A percentile compares a stretch with the other conserved stretches of the same genome.
Evolutionary conservation across 2,113 vertebrate genomes (phyloP).

Genomic region (Apodemus speciosus): DNA sequence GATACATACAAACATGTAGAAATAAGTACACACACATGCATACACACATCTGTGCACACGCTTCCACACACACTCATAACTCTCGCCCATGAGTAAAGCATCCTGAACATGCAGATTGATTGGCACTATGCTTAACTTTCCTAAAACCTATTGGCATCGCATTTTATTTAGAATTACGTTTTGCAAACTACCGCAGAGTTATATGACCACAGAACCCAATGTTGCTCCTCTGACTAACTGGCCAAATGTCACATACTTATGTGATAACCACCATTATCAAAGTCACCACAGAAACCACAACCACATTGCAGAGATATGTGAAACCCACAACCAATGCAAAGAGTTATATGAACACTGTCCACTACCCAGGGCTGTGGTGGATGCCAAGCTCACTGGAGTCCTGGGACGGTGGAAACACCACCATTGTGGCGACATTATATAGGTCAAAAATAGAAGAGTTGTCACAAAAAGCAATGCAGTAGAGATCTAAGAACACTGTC

Average conservation of each 20-base stretch:
- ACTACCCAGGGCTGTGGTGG: neutral
- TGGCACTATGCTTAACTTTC: neutral
- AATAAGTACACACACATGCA: neutral
- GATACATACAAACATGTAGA: too few species aligned
- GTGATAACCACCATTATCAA: neutral
- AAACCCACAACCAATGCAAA: neutral
- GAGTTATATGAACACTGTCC: neutral
- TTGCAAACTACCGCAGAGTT: neutral
- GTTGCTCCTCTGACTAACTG: neutral
- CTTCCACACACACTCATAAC: neutral
- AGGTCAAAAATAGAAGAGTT: neutral
- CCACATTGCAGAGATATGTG: too few species aligned
- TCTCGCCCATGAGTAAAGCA: neutral
- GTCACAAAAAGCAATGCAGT: too few species aligned
- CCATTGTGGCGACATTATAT: neutral
- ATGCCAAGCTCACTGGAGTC: neutral
- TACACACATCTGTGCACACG: neutral
- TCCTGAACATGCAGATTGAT: neutral
- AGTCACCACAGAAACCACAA: too few species aligned
- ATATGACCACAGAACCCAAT: neutral
- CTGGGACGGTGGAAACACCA: neutral
- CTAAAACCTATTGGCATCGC: neutral
- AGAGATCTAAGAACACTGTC: neutral
- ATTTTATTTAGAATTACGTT: neutral
- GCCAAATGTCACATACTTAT: neutral